phyloP scores from a whole-genome alignment of 1,140 invertebrate species.

The Amyelois transitella region DNA sequence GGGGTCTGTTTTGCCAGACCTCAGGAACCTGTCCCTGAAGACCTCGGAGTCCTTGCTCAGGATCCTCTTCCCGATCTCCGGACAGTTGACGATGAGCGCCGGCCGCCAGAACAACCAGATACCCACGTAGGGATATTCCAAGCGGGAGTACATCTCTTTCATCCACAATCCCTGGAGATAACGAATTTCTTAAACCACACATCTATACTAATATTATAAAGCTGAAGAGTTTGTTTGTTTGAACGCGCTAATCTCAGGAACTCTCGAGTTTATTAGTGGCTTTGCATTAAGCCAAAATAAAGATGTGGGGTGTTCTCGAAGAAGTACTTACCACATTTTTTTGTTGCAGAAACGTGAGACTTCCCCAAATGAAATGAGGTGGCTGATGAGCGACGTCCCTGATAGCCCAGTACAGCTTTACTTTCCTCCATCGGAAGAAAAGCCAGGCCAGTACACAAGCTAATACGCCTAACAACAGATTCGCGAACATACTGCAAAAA shows the following conservation, averaged over 20 bases:
- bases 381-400: conserved; percentile 26
- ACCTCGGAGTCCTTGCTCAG: conserved; percentile 33
- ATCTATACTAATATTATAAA: too few relatives aligned
- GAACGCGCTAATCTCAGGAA: too few relatives aligned
- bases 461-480: background rate
- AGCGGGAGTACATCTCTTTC: conserved; percentile 19
- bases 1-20: conserved; percentile 31
- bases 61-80: conserved; percentile 30
- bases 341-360: conserved; percentile 34
- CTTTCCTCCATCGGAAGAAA: conserved; percentile 20
- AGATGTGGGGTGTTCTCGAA: too few relatives aligned
- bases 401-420: conserved; percentile 28
- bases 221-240: background rate
- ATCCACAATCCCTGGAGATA: conserved; percentile 40
- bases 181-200: too few relatives aligned
- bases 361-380: conserved; percentile 39
- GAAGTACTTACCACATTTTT: conserved; percentile 17
- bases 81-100: conserved; percentile 35
- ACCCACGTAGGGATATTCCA: conserved; percentile 31
- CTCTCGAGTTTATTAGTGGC: too few relatives aligned
- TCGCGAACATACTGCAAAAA: too few relatives aligned
- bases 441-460: conserved; percentile 8
- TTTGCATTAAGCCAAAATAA: too few relatives aligned
- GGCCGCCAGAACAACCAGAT: conserved; percentile 49
- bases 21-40: conserved; percentile 36